Evolutionary conservation across 2,888 invertebrate genomes (phyloP).

Genomic region (Crioceris asparagi): DNA sequence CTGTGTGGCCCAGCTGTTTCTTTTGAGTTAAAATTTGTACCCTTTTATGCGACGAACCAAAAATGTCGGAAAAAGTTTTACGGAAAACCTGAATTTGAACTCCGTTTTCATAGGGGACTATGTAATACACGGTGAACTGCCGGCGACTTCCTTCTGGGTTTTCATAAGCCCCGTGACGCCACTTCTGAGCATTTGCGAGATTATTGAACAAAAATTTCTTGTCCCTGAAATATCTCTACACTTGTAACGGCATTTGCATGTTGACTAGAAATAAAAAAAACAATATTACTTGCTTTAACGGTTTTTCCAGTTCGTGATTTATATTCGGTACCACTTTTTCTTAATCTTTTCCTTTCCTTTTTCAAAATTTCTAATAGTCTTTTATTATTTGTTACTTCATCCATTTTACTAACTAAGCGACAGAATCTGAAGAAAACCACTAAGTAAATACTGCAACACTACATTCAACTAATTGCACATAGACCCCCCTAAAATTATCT

Average conservation of each 20-base stretch:
- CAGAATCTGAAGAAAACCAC: not conserved
- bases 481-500: not conserved
- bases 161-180: conserved; percentile 3
- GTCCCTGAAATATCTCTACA: conserved; percentile 1
- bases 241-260: not conserved
- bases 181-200: conserved; percentile 6
- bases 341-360: not conserved
- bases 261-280: conserved; percentile 6
- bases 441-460: not conserved
- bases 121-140: conserved; percentile 15
- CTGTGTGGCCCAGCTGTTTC: conserved; percentile 6
- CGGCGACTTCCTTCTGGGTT: conserved; percentile 12
- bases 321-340: not conserved
- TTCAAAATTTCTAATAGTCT: not conserved
- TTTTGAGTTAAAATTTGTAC: conserved; percentile 8
- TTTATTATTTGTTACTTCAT: not conserved
- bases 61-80: conserved; percentile 17
- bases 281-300: conserved; percentile 4
- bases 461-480: not conserved
- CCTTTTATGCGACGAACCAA: conserved; percentile 9
- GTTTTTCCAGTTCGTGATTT: conserved; percentile 5
- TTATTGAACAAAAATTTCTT: conserved; percentile 9
- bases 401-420: not conserved
- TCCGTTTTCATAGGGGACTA: conserved; percentile 17
- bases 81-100: conserved; percentile 15